Evolutionary conservation across 2,797 vertebrate species (phyloP), one percentile per base, ranked within the genome.

Genomic region (Muraenolepis orangiensis): DNA sequence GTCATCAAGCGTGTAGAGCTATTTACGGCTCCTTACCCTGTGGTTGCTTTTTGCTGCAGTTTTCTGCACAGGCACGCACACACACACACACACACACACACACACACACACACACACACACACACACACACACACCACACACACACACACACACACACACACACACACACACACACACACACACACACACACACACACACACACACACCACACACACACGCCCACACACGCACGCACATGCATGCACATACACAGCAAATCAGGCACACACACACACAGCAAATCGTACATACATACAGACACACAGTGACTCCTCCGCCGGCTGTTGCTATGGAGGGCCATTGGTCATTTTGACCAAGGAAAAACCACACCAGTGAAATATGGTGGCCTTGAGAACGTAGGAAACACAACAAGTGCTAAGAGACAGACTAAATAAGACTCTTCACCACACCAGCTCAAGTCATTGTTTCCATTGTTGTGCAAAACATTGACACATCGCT

Each of bases 401-500:
- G 69, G 67, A 18, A 71, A 75, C 66, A n/a, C 13, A 30, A 66
- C 74, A 57, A 80, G 72, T 28, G 70, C 20, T 29, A 6, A 71
- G 69, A 40, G 29, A 81, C 10, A 64, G 80, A 77, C 64, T 70
- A 12, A 10, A 80, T 18, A 26, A 70, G 69, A 72, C 78, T 68
- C 83, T 81, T 81, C 76, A 42, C 71, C 76, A 78, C 78, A 83
- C 34, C 74, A 72, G 61, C 72, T 79, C 38, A 76, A 64, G 74
- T 88, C 81, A 86, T 82, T 85, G 83, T 91, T 92, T 93, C 89
- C 90, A 92, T 82, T 87, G 83, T 89, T 87, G 77, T 85, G 84
- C 77, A 57, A 84, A 74, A 66, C 72, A 83, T 1, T 75, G 81
- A 78, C 78, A 88, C 78, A 83, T 83, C 74, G 68, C 40, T 70